phyloP scores from a whole-genome alignment of 2,113 vertebrate genomes.

The Bombycilla garrulus region DNA sequence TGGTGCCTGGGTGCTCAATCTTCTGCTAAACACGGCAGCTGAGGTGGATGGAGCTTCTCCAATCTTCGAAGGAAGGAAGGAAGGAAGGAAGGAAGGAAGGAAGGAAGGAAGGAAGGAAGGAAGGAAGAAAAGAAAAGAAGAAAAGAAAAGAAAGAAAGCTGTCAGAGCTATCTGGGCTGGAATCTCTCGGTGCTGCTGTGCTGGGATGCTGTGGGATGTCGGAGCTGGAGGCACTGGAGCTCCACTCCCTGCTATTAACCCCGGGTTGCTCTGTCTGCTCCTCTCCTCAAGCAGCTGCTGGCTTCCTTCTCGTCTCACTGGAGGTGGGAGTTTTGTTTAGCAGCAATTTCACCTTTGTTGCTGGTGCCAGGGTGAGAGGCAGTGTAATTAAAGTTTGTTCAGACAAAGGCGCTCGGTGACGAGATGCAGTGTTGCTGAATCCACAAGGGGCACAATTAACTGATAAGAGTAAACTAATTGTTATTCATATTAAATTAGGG shows the following conservation, averaged over 20 bases:
- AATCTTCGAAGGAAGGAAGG: too few relatives aligned
- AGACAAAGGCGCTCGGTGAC: constrained; percentile 44
- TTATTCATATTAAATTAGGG: constrained; percentile 78
- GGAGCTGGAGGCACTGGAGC: neutral
- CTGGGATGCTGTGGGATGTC: neutral
- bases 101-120: too few relatives aligned
- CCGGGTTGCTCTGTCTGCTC: neutral
- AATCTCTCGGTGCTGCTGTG: neutral
- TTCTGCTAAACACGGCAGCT: neutral
- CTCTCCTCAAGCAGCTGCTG: neutral
- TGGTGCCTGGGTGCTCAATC: neutral
- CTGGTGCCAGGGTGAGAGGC: neutral
- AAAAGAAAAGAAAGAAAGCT: too few relatives aligned
- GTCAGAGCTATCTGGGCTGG: neutral
- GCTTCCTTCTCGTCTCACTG: neutral
- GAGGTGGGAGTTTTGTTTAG: neutral
- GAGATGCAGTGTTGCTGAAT: constrained; percentile 51
- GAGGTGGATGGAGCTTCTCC: neutral
- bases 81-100: too few relatives aligned
- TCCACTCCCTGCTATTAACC: neutral
- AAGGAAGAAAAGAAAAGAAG: too few relatives aligned
- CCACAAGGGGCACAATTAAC: constrained; percentile 71
- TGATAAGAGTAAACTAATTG: constrained; percentile 74
- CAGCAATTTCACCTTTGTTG: neutral
- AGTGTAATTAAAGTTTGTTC: constrained; percentile 56